phyloP scores from a whole-genome alignment of 53 echinoderm and acorn worm species.

The Zoroaster sp. region DNA sequence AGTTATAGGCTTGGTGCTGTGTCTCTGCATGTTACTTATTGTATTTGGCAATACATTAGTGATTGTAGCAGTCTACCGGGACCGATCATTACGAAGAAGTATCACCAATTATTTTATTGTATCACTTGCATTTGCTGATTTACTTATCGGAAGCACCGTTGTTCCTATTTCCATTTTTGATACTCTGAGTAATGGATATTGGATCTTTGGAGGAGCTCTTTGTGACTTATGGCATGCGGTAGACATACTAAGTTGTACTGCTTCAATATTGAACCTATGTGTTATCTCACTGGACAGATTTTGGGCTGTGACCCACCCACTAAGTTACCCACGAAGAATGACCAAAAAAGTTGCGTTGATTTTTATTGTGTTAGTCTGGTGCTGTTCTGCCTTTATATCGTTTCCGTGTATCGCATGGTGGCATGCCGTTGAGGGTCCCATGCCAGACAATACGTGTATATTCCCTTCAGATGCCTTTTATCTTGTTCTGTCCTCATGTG shows the following conservation, averaged over 20 bases:
- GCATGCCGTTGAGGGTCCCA: conserved; percentile 77
- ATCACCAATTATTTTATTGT: conserved; percentile 84
- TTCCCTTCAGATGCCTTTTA: conserved; percentile 77
- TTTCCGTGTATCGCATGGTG: conserved; percentile 85
- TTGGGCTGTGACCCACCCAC: conserved; percentile 84
- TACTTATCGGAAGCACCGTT: conserved; percentile 76
- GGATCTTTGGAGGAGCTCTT: conserved; percentile 65
- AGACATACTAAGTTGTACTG: conserved; percentile 78
- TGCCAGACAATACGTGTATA: conserved; percentile 58
- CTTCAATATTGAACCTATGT: conserved; percentile 81
- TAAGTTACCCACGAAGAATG: conserved; percentile 75
- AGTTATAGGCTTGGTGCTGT: background rate
- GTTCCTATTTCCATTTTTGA: conserved; percentile 77
- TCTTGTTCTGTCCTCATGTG: conserved; percentile 80
- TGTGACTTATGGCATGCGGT: conserved; percentile 91
- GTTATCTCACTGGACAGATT: conserved; percentile 83
- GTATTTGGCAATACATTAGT: conserved; percentile 83
- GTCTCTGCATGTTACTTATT: conserved; percentile 44
- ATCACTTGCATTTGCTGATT: conserved; percentile 81
- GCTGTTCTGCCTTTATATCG: conserved; percentile 78
- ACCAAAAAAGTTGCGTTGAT: conserved; percentile 69
- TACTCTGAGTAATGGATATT: conserved; percentile 64
- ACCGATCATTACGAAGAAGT: conserved; percentile 61
- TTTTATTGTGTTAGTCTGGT: conserved; percentile 77
- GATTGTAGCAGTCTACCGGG: conserved; percentile 76